phyloP scores from a whole-genome alignment of 2,888 invertebrate genomes.

The Mythimna vitellina region DNA sequence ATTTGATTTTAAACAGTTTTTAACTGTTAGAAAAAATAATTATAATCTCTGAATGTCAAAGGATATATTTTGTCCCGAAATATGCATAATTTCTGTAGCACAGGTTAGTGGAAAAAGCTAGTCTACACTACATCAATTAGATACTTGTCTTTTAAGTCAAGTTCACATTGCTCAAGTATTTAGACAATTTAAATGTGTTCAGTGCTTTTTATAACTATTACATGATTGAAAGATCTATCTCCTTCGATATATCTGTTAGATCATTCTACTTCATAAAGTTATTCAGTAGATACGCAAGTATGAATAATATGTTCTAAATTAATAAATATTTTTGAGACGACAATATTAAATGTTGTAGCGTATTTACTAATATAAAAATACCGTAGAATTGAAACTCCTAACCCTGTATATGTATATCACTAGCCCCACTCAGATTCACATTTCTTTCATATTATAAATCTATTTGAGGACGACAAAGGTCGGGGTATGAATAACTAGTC shows the following conservation, averaged over 20 bases:
- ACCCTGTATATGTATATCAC: background rate
- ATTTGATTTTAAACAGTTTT: too few species aligned
- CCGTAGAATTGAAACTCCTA: conserved; percentile 8
- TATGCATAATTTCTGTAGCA: background rate
- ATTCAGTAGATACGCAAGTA: too few species aligned
- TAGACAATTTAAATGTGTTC: background rate
- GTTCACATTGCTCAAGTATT: background rate
- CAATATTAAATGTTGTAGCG: too few species aligned
- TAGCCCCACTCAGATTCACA: conserved; percentile 31
- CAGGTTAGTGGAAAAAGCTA: background rate
- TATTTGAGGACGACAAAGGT: conserved; percentile 56
- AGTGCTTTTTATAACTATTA: background rate
- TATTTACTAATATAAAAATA: conserved; percentile 7
- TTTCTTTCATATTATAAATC: conserved; percentile 60
- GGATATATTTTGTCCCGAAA: background rate
- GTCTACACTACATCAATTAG: too few species aligned
- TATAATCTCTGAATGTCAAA: too few species aligned
- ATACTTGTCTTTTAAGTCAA: too few species aligned
- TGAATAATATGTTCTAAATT: too few species aligned
- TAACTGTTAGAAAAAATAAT: too few species aligned
- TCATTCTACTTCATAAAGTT: too few species aligned
- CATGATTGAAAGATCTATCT: too few species aligned
- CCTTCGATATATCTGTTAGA: too few species aligned
- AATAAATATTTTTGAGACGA: too few species aligned
- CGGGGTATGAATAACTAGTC: conserved; percentile 53